A percentile compares a stretch with the other conserved stretches of the same genome.
Evolutionary conservation across 2,888 invertebrate species (phyloP).

Genomic region (Aproaerema taeniolella): DNA sequence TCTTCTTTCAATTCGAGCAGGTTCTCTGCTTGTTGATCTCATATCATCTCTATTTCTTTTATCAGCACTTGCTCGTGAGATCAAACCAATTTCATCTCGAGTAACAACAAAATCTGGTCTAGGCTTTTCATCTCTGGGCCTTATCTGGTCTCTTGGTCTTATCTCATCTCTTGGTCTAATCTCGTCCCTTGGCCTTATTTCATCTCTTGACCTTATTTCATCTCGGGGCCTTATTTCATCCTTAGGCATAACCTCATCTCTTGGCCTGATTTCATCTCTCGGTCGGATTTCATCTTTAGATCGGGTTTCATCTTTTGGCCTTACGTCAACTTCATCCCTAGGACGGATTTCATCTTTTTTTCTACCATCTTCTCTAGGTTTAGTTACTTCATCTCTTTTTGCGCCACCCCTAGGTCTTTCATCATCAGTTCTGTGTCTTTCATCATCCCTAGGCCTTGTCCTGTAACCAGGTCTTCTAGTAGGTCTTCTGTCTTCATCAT

Average conservation of each 20-base stretch:
- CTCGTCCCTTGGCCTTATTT: conserved; percentile 26
- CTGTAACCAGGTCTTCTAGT: conserved; percentile 43
- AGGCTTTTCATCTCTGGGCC: conserved; percentile 25
- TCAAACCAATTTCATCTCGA: conserved; percentile 25
- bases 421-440: conserved; percentile 18
- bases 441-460: conserved; percentile 47
- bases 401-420: conserved; percentile 22
- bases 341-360: conserved; percentile 29
- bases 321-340: conserved; percentile 29
- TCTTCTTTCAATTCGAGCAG: conserved; percentile 8
- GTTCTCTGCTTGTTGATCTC: conserved; percentile 14
- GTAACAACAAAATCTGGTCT: conserved; percentile 32
- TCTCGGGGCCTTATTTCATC: conserved; percentile 26
- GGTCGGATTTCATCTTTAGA: conserved; percentile 23
- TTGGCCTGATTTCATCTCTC: conserved; percentile 27
- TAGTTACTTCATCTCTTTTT: no score
- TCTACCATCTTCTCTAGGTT: conserved; percentile 27
- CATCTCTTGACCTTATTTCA: conserved; percentile 36
- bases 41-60: conserved; percentile 20
- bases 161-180: conserved; percentile 26
- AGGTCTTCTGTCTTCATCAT: no score
- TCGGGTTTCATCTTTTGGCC: conserved; percentile 24
- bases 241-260: conserved; percentile 26
- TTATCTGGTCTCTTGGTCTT: conserved; percentile 30
- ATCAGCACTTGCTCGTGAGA: conserved; percentile 13